Evolutionary conservation across 2,888 invertebrate species (phyloP).

Genomic region (Aspidapion aeneum): DNA sequence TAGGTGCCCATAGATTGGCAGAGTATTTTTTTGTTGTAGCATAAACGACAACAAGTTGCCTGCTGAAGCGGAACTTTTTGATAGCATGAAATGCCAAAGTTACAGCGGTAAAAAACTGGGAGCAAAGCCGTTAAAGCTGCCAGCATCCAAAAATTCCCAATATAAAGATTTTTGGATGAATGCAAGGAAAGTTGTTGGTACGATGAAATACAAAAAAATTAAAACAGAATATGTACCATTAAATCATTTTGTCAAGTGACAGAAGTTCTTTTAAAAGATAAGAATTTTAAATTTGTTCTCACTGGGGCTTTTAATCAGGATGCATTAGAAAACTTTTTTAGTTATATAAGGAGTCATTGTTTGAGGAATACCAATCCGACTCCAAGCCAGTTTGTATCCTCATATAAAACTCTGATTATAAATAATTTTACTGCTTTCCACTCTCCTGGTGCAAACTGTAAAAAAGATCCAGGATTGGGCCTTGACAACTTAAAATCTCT

Average conservation of each 20-base stretch:
- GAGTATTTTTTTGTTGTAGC: neutral
- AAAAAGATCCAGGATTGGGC: slow-evolving; percentile 11
- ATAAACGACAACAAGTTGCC: neutral
- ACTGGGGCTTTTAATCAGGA: slow-evolving; percentile 20
- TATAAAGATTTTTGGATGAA: slow-evolving; percentile 23
- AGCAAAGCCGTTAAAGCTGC: slow-evolving; percentile 21
- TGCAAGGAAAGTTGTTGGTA: slow-evolving; percentile 9
- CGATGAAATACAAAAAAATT: slow-evolving; percentile 19
- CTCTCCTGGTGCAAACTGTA: slow-evolving; percentile 18
- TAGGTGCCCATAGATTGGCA: neutral
- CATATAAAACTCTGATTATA: slow-evolving; percentile 18
- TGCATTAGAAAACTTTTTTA: slow-evolving; percentile 19
- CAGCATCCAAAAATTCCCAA: slow-evolving; percentile 13
- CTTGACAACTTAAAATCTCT: slow-evolving; percentile 20
- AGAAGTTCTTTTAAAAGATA: slow-evolving; percentile 7
- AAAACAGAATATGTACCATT: slow-evolving; percentile 12
- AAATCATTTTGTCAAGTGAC: slow-evolving; percentile 12
- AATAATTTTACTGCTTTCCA: slow-evolving; percentile 20
- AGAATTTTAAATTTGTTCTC: slow-evolving; percentile 14
- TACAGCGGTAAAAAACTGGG: slow-evolving; percentile 6
- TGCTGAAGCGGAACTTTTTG: slow-evolving; percentile 20
- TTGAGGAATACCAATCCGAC: slow-evolving; percentile 15
- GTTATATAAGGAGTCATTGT: slow-evolving; percentile 18
- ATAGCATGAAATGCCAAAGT: slow-evolving; percentile 15
- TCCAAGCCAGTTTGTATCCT: slow-evolving; percentile 17